Conservation (phyloP, 2,797 vertebrate genomes). For the Esox lucius region DNA sequence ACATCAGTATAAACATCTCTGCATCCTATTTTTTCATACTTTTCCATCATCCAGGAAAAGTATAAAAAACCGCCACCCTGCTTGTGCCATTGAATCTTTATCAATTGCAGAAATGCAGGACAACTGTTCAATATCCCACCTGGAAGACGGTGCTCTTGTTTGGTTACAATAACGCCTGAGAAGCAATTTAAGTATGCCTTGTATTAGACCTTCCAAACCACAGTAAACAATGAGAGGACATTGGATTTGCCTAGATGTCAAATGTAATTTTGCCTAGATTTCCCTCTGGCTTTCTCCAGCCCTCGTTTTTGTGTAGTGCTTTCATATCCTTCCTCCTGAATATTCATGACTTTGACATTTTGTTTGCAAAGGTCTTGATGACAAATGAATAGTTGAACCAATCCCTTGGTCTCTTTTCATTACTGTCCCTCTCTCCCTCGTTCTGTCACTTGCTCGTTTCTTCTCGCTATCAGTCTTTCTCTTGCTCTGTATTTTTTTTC, state of each 20-base stretch:
- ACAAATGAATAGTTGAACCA: slow-evolving; percentile 22
- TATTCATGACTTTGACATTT: slow-evolving; percentile 10
- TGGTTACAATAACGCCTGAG: too few relatives aligned
- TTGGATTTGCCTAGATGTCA: neutral
- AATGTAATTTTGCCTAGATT: neutral
- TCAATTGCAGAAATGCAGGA: too few relatives aligned
- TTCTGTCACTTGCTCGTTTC: neutral
- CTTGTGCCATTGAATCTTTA: too few relatives aligned
- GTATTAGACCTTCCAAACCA: neutral
- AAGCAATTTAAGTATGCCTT: too few relatives aligned
- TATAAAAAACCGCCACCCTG: too few relatives aligned
- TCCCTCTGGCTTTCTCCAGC: neutral
- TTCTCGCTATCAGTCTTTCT: neutral
- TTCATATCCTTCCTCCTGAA: neutral
- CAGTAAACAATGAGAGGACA: neutral
- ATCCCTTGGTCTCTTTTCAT: neutral
- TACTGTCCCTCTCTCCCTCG: neutral
- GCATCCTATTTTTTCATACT: too few relatives aligned
- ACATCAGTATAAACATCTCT: too few relatives aligned
- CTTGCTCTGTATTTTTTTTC: neutral
- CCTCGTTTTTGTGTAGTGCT: neutral
- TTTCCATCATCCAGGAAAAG: too few relatives aligned
- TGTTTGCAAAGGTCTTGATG: slow-evolving; percentile 1
- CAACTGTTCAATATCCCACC: too few relatives aligned
- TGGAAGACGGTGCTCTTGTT: too few relatives aligned